A percentile compares a stretch with the other conserved stretches of the same genome.
phyloP scores from a whole-genome alignment of 2,797 vertebrate species.

The Fundulus diaphanus region DNA sequence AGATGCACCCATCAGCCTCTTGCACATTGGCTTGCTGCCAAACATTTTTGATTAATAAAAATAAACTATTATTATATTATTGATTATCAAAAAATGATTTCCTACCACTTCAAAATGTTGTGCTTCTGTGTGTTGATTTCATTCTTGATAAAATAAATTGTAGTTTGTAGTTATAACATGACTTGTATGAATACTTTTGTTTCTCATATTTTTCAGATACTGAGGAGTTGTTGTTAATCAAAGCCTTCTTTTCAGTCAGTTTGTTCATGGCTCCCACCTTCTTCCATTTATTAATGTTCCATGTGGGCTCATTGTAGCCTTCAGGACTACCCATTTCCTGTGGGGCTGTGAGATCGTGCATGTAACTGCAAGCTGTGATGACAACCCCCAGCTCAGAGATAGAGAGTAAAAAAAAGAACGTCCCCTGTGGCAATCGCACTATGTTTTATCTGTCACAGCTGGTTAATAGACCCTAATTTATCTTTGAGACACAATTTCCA shows the following conservation, averaged over 20 bases:
- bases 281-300: constrained; percentile 34
- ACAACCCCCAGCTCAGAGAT: constrained; percentile 34
- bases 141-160: too few species aligned
- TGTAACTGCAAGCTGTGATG: constrained; percentile 56
- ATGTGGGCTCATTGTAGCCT: constrained; percentile 30
- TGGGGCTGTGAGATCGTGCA: constrained; percentile 21
- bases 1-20: too few species aligned
- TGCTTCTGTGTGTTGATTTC: too few species aligned
- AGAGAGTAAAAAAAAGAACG: constrained; percentile 24
- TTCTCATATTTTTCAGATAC: too few species aligned
- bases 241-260: too few species aligned
- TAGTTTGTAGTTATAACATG: too few species aligned
- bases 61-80: too few species aligned
- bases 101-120: not conserved
- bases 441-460: constrained; percentile 28
- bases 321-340: constrained; percentile 40
- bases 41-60: too few species aligned
- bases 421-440: constrained; percentile 28
- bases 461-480: constrained; percentile 35
- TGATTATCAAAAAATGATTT: too few species aligned
- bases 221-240: too few species aligned
- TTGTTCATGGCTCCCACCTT: constrained; percentile 16
- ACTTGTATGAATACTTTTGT: too few species aligned
- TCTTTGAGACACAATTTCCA: constrained; percentile 19
- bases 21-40: too few species aligned